Conservation (phyloP, 2,797 vertebrate species). For the Thunnus albacares region DNA sequence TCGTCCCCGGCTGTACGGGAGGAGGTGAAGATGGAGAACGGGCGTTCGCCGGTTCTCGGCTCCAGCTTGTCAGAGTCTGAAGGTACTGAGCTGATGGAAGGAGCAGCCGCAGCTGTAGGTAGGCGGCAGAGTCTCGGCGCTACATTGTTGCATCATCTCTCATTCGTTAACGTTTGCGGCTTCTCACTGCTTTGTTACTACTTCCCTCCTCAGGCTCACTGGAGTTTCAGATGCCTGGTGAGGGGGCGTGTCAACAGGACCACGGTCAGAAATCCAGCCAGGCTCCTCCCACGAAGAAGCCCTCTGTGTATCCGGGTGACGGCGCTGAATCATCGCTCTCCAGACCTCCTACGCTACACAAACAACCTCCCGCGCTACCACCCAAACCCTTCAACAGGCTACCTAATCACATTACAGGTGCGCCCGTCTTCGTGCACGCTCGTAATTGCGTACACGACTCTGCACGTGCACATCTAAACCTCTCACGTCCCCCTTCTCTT, state of each 20-base stretch:
- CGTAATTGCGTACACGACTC: too few species aligned
- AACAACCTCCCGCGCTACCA: constrained; percentile 95
- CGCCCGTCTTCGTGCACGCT: rapidly evolving
- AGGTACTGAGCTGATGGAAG: constrained; percentile 91
- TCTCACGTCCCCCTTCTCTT: not conserved
- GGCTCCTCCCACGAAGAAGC: constrained; percentile 91
- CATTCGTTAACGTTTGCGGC: not conserved
- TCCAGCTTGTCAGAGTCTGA: constrained; percentile 88
- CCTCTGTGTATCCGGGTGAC: constrained; percentile 87
- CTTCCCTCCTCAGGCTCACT: constrained; percentile 87
- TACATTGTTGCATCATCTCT: not conserved
- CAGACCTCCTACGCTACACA: constrained; percentile 92
- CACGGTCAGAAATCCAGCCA: constrained; percentile 88
- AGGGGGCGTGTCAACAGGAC: constrained; percentile 89
- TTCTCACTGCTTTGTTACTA: not conserved
- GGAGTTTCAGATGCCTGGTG: constrained; percentile 88
- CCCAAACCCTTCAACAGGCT: constrained; percentile 97
- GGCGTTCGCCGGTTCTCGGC: constrained; percentile 86
- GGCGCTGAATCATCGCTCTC: constrained; percentile 88
- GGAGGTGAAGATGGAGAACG: constrained; percentile 92
- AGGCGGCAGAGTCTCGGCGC: constrained; percentile 27
- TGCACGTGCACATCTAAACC: not conserved
- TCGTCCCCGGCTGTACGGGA: constrained; percentile 86
- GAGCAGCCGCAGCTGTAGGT: constrained; percentile 82
- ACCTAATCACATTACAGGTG: constrained; percentile 92